These are phyloP conservation scores for Phoeniculus purpureus DNA, from an alignment of 2,797 vertebrate species.

Conservation along the genomic window DNA sequence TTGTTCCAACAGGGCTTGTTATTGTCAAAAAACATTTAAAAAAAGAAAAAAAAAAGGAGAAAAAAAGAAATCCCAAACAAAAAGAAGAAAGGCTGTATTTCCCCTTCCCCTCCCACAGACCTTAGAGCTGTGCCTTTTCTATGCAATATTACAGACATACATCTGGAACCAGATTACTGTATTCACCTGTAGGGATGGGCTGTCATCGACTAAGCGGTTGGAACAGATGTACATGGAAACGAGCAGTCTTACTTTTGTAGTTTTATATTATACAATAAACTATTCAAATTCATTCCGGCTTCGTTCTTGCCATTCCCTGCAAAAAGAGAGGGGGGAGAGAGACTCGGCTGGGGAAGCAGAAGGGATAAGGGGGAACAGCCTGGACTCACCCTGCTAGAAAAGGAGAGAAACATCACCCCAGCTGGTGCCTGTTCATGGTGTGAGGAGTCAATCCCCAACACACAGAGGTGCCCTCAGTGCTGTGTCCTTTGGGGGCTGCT, in stretches of 20 bases:
- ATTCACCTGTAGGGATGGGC: constrained; percentile 90
- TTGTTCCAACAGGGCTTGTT: constrained; percentile 76
- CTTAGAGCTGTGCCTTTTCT: constrained; percentile 99
- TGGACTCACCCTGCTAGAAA: rapidly evolving
- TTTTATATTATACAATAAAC: constrained; percentile 97
- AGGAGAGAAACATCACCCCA: not conserved
- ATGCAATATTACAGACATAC: constrained; percentile 96
- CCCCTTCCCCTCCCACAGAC: constrained; percentile 86
- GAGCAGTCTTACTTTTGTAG: constrained; percentile 99
- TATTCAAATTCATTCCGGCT: constrained; percentile 74
- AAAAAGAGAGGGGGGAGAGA: not conserved
- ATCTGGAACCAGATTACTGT: constrained; percentile 91
- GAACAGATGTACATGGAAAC: constrained; percentile 93
- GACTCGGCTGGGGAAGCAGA: rapidly evolving
- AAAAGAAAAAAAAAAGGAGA: no score
- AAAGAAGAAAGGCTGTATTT: constrained; percentile 73
- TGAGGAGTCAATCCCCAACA: rapidly evolving
- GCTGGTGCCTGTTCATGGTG: rapidly evolving
- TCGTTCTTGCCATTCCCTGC: not conserved
- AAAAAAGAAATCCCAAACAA: rapidly evolving
- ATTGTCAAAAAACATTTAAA: constrained; percentile 26
- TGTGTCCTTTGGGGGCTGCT: rapidly evolving
- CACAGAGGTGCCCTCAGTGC: rapidly evolving
- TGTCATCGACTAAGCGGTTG: constrained; percentile 86
- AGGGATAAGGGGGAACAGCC: not conserved